Conservation (phyloP, 2,797 vertebrate species). For the Sebastes itinus region DNA sequence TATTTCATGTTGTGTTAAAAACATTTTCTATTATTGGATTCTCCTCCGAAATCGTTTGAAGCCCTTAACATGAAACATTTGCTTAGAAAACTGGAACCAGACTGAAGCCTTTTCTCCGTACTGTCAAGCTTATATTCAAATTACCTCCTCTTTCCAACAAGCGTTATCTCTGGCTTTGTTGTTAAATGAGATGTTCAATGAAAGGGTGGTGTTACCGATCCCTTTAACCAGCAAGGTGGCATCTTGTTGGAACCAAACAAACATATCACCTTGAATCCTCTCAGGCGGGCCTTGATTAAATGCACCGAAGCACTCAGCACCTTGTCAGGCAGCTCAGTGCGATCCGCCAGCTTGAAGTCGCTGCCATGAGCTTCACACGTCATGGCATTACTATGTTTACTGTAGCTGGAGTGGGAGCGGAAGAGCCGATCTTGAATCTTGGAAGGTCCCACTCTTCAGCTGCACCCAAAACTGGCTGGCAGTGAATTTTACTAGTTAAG, state of each 20-base stretch:
- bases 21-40: not conserved
- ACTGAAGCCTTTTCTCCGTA: not conserved
- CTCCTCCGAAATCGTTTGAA: not conserved
- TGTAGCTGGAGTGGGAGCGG: constrained; percentile 23
- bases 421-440: constrained; percentile 18
- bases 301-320: constrained; percentile 53
- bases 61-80: not conserved
- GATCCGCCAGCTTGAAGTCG: constrained; percentile 39
- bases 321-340: constrained; percentile 44
- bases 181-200: constrained; percentile 29
- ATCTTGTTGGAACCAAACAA: constrained; percentile 61
- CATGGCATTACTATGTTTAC: constrained; percentile 57
- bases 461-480: constrained; percentile 21
- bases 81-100: not conserved
- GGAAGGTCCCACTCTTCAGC: constrained; percentile 15
- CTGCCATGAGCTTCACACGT: constrained; percentile 49
- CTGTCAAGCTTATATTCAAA: not conserved
- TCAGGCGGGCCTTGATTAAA: constrained; percentile 61
- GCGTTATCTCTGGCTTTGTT: constrained; percentile 23
- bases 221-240: constrained; percentile 55
- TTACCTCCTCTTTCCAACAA: constrained; percentile 2
- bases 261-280: constrained; percentile 62
- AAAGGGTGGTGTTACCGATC: constrained; percentile 53
- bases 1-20: not conserved
- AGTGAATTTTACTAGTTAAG: constrained; percentile 36